A percentile compares a stretch with the other conserved stretches of the same genome.
These are phyloP conservation scores for Dipus sagitta DNA, from an alignment of 2,797 vertebrate species.

Conservation along the genomic window DNA sequence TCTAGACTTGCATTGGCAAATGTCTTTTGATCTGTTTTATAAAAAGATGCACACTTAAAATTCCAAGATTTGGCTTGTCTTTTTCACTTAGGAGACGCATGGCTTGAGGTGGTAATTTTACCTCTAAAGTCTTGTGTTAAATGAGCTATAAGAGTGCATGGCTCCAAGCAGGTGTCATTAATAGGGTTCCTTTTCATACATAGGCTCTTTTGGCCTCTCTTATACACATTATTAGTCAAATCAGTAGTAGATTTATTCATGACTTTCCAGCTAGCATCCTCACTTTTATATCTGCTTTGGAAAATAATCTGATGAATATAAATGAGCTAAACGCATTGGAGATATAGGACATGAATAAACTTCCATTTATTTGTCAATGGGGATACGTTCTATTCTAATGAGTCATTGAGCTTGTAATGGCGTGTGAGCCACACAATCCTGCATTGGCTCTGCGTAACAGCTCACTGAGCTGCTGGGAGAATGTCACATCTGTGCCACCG, in stretches of 20 bases:
- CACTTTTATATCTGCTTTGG: conserved; percentile 48
- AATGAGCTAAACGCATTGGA: conserved; percentile 48
- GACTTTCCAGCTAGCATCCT: conserved; percentile 39
- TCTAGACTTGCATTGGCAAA: neutral
- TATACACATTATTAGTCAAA: neutral
- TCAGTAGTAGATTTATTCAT: conserved; percentile 15
- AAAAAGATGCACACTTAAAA: neutral
- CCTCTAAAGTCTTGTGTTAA: neutral
- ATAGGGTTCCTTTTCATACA: neutral
- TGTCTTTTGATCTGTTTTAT: neutral
- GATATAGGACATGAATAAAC: conserved; percentile 19
- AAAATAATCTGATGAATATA: conserved; percentile 55
- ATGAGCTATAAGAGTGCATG: neutral
- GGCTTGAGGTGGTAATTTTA: neutral
- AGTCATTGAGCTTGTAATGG: neutral
- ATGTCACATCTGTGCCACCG: conserved; percentile 46
- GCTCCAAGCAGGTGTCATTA: neutral
- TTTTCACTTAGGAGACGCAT: neutral
- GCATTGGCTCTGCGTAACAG: neutral
- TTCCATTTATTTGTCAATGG: conserved; percentile 58
- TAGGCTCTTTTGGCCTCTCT: neutral
- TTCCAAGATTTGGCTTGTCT: neutral
- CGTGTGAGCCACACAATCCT: neutral
- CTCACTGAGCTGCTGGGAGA: conserved; percentile 31
- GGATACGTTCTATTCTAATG: conserved; percentile 26